Percentiles rank a stretch among this genome's conserved stretches.
These are phyloP conservation scores for Phyllotreta cruciferae DNA, from an alignment of 2,888 invertebrate genomes.

Conservation along the genomic window DNA sequence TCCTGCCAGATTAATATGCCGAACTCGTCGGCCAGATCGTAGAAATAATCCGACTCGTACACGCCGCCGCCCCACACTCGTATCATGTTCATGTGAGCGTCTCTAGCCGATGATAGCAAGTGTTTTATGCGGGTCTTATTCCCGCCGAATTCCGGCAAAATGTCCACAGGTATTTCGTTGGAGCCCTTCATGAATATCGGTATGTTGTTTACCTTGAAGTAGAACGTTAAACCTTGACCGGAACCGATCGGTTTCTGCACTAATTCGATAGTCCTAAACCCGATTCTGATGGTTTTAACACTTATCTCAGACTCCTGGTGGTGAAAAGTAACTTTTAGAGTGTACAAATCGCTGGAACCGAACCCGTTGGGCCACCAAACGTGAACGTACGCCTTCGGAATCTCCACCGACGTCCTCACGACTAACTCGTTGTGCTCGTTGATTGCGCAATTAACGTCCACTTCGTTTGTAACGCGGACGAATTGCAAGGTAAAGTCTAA, in stretches of 20 bases:
- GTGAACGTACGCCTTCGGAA: slow-evolving; percentile 58
- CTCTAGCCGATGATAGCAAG: slow-evolving; percentile 73
- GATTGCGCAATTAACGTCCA: slow-evolving; percentile 13
- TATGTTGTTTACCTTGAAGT: slow-evolving; percentile 83
- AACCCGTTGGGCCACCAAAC: slow-evolving; percentile 97
- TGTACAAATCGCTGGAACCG: slow-evolving; percentile 81
- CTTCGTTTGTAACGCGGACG: slow-evolving; percentile 7
- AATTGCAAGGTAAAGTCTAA: slow-evolving; percentile 38
- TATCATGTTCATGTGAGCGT: slow-evolving; percentile 89
- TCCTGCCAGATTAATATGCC: slow-evolving; percentile 98
- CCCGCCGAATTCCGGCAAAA: slow-evolving; percentile 78
- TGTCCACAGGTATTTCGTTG: slow-evolving; percentile 90
- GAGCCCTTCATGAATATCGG: slow-evolving; percentile 94
- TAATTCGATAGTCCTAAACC: slow-evolving; percentile 86
- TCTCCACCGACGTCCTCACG: slow-evolving; percentile 17
- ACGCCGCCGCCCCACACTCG: slow-evolving; percentile 98
- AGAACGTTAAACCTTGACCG: slow-evolving; percentile 75
- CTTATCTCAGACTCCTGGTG: slow-evolving; percentile 46
- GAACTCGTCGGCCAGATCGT: slow-evolving; percentile 82
- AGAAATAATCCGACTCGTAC: slow-evolving; percentile 92
- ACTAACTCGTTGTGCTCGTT: slow-evolving; percentile 54
- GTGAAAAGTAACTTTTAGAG: slow-evolving; percentile 64
- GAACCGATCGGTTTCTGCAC: slow-evolving; percentile 68
- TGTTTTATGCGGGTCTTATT: slow-evolving; percentile 66
- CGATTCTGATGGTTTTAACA: slow-evolving; percentile 70